Evolutionary conservation across 64 coral and sea anemone species (phyloP), one percentile per base, ranked within the genome.

Genomic region (Platygyra sinensis): DNA sequence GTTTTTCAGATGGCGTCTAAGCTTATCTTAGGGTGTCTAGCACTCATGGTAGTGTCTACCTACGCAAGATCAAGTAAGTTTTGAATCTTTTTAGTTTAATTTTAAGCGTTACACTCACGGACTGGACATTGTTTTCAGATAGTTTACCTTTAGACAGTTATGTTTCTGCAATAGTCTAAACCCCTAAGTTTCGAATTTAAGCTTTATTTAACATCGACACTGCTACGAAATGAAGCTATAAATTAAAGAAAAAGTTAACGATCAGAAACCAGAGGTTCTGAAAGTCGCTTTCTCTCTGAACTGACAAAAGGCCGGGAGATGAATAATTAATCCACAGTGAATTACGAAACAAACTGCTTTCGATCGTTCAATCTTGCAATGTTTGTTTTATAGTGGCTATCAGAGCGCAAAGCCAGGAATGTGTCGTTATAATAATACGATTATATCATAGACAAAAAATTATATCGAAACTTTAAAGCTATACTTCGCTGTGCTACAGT

Each of bases 41-140:
- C 84, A 74, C 77, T 97, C 52, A 94, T 97, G 91, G 95, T 90
- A 60, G 95, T 87, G 2, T 97, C 95, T 60, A 93, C 92, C n/a
- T 97, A 97, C 72, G 95, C 88, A 22, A 90, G 88, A 91, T 89
- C 89, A 72, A 93, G 95, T 97, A 97, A 97, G 95, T 97, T 82
- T 8, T 78, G 27, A 20, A 81, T 0, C 65, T 42, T 39, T 61
- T 28, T 38, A 22, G 67, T 50, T 78, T 42, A 30, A 64, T n/a
- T 73, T 15, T 38, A 15, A 81, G 11, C 17, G 60, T 42, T n/a
- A 52, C 33, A 8, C 20, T 38, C 13, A 11, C 8, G 6, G 6
- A 46, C 19, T 13, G 24, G 6, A 19, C 17, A 31, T 46, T 73
- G 67, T 10, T 46, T 72, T 2, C 27, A 60, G 30, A 59, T 19